These are phyloP conservation scores for Volucella inanis DNA, from an alignment of 2,888 invertebrate genomes.

Conservation along the genomic window DNA sequence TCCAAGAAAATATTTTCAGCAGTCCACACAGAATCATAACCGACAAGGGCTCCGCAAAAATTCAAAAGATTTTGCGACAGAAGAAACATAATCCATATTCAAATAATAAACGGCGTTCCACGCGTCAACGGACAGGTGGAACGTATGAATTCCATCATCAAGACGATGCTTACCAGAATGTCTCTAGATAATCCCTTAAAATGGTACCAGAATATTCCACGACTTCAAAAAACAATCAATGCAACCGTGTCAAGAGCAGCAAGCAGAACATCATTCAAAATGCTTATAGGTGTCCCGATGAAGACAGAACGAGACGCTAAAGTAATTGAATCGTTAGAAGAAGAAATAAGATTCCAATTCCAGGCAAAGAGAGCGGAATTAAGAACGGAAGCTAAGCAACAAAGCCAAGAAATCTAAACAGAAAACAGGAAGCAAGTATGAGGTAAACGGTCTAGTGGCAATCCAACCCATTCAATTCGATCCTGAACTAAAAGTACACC, in stretches of 20 bases:
- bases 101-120: conserved; percentile 77
- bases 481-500: too few species aligned
- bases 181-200: conserved; percentile 18
- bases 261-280: conserved; percentile 49
- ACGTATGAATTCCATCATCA: conserved; percentile 77
- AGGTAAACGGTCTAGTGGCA: too few species aligned
- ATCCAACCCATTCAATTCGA: too few species aligned
- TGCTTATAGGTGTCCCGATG: conserved; percentile 13
- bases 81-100: conserved; percentile 77
- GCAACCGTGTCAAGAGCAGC: conserved; percentile 24
- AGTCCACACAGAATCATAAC: too few species aligned
- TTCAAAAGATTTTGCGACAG: too few species aligned
- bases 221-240: conserved; percentile 5
- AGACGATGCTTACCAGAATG: conserved; percentile 1
- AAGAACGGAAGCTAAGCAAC: conserved; percentile 18
- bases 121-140: conserved; percentile 81
- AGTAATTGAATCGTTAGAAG: conserved; percentile 14
- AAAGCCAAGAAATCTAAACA: conserved; percentile 38
- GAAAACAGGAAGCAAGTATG: too few species aligned
- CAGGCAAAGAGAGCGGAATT: not conserved
- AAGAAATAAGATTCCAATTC: conserved; percentile 13
- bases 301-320: not conserved
- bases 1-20: too few species aligned
- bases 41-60: too few species aligned
- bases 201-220: conserved; percentile 12